These are phyloP conservation scores for Equus przewalskii DNA, from an alignment of 2,113 vertebrate genomes.

Conservation along the genomic window DNA sequence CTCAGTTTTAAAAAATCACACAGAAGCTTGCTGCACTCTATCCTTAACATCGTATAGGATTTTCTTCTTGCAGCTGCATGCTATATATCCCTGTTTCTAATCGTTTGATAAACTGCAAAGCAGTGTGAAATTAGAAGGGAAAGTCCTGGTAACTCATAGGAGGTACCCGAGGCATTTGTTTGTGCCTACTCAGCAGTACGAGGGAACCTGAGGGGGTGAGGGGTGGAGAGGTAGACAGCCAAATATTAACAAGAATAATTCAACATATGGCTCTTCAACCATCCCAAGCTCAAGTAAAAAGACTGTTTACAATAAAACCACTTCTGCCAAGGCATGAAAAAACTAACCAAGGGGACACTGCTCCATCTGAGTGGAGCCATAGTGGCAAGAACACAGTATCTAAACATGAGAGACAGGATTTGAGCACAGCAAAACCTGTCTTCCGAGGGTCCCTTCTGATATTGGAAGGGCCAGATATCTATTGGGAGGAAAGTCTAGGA, in stretches of 20 bases:
- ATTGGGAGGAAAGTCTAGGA: neutral
- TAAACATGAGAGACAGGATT: neutral
- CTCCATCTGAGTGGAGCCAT: neutral
- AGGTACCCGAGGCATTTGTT: neutral
- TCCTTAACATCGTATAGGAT: conserved; percentile 9
- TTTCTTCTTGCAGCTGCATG: neutral
- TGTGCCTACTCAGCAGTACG: neutral
- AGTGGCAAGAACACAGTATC: neutral
- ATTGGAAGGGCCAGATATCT: neutral
- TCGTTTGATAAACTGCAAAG: neutral
- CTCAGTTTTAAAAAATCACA: conserved; percentile 21
- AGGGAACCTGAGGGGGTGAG: neutral
- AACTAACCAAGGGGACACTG: neutral
- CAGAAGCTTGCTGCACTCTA: neutral
- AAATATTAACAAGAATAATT: neutral
- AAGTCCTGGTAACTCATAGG: neutral
- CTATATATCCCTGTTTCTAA: neutral
- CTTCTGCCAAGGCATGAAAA: neutral
- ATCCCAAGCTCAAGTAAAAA: neutral
- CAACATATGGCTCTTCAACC: neutral
- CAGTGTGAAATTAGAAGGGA: neutral
- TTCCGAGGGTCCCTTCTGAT: neutral
- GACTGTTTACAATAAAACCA: neutral
- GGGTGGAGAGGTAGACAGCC: neutral
- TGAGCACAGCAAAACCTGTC: neutral